These are phyloP conservation scores for Ecliptopera silaceata DNA, from an alignment of 2,888 invertebrate genomes.

Conservation along the genomic window DNA sequence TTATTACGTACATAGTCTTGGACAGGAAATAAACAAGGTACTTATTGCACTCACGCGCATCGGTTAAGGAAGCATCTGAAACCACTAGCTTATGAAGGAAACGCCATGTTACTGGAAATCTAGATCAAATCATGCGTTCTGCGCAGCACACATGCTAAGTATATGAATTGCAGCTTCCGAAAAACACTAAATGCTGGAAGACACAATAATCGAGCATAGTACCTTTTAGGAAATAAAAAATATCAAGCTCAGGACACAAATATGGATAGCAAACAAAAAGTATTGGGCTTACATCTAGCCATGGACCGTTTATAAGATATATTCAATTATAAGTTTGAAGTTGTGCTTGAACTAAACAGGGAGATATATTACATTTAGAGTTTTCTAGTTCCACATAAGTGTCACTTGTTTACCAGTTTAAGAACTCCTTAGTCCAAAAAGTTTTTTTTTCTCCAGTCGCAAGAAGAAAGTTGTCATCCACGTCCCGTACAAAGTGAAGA, in stretches of 20 bases:
- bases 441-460: conserved; percentile 58
- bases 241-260: too few species aligned
- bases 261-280: too few species aligned
- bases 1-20: conserved; percentile 11
- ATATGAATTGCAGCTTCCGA: neutral
- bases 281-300: too few species aligned
- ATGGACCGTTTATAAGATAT: too few species aligned
- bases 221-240: too few species aligned
- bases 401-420: neutral
- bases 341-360: too few species aligned
- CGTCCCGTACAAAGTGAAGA: conserved; percentile 86
- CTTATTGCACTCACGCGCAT: conserved; percentile 47
- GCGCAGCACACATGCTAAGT: neutral
- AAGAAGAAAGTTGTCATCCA: conserved; percentile 86
- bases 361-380: too few species aligned
- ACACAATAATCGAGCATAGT: too few species aligned
- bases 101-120: conserved; percentile 12
- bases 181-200: too few species aligned
- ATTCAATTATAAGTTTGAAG: too few species aligned
- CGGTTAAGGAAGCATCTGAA: conserved; percentile 49
- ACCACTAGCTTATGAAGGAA: conserved; percentile 53
- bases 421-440: neutral
- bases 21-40: conserved; percentile 16
- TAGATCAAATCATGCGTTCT: conserved; percentile 11
- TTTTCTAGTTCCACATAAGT: too few species aligned